These are phyloP conservation scores for Pardalotus punctatus DNA, from an alignment of 2,113 vertebrate species.

Conservation along the genomic window DNA sequence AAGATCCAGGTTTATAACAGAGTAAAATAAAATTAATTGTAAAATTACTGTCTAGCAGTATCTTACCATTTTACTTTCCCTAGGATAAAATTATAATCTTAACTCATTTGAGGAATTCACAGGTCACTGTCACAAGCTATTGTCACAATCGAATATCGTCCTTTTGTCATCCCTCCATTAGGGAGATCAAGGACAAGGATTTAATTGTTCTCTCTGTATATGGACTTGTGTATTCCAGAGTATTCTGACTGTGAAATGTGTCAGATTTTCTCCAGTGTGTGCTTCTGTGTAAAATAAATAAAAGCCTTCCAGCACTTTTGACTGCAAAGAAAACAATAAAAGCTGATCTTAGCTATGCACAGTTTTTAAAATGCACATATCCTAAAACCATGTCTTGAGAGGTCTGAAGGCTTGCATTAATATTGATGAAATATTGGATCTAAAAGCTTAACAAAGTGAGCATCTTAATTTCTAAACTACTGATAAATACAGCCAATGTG, in stretches of 20 bases:
- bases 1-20: not conserved
- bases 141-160: not conserved
- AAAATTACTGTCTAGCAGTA: not conserved
- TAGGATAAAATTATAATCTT: not conserved
- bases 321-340: not conserved
- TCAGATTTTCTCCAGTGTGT: not conserved
- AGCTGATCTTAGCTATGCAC: not conserved
- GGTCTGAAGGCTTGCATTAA: not conserved
- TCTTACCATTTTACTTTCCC: not conserved
- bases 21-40: not conserved
- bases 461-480: not conserved
- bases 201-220: slow-evolving; percentile 5
- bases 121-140: slow-evolving; percentile 15
- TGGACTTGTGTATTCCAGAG: not conserved
- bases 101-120: not conserved
- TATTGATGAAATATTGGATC: not conserved
- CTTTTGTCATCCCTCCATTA: not conserved
- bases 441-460: not conserved
- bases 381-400: not conserved
- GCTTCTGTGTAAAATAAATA: not conserved
- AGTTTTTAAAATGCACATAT: not conserved
- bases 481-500: not conserved
- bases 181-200: not conserved
- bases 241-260: not conserved
- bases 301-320: not conserved